Conservation (phyloP, 2,797 vertebrate species). For the Pangasius djambal region DNA sequence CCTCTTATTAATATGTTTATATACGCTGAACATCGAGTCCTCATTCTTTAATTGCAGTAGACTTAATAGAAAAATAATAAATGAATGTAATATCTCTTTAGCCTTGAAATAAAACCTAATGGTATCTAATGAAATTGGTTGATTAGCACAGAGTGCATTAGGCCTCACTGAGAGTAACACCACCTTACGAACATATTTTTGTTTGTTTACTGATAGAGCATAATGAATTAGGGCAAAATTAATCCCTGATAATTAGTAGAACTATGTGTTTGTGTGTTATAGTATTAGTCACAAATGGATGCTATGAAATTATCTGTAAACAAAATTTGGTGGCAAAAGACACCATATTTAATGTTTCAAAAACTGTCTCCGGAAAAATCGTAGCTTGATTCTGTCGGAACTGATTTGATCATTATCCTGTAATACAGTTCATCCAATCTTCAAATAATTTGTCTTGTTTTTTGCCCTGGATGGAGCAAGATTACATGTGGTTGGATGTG, state of each 20-base stretch:
- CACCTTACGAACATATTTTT: not conserved
- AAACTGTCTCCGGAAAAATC: not conserved
- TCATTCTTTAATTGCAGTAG: not conserved
- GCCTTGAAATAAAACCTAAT: not conserved
- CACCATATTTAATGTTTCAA: not conserved
- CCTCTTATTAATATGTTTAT: not conserved
- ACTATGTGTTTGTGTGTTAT: not conserved
- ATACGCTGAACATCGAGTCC: not conserved
- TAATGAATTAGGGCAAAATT: not conserved
- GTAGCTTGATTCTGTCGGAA: not conserved
- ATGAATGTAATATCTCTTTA: not conserved
- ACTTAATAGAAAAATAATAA: not conserved
- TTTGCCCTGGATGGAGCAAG: not conserved
- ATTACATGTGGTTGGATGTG: not conserved
- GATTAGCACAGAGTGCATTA: not conserved
- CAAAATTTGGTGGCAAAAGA: too few relatives aligned
- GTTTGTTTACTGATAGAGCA: not conserved
- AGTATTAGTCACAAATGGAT: not conserved
- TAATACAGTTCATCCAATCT: not conserved
- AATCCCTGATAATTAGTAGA: not conserved
- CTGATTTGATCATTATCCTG: not conserved
- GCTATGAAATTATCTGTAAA: too few relatives aligned
- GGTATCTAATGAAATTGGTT: not conserved
- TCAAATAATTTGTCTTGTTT: conserved; percentile 18
- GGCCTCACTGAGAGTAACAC: not conserved